phyloP scores from a whole-genome alignment of 1,140 invertebrate species.

The Caenorhabditis tropicalis region DNA sequence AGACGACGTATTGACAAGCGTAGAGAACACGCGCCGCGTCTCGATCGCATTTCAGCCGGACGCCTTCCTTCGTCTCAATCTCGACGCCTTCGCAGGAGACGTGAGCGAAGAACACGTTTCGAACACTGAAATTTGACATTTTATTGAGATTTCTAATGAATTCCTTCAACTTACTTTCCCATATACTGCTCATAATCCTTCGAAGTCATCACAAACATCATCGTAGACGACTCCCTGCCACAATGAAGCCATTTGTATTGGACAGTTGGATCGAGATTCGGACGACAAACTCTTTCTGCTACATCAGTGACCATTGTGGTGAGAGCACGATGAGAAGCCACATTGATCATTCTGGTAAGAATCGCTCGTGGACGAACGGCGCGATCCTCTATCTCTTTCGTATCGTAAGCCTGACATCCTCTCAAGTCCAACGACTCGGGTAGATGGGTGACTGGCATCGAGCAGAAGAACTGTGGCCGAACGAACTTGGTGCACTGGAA shows the following conservation, averaged over 20 bases:
- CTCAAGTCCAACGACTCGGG: constrained; percentile 40
- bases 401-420: constrained; percentile 10
- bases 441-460: constrained; percentile 45
- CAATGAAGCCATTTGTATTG: constrained; percentile 1
- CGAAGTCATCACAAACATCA: neutral
- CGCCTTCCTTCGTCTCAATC: neutral
- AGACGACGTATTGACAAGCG: neutral
- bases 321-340: constrained; percentile 14
- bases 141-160: neutral
- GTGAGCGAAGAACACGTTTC: neutral
- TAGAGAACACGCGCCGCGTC: neutral
- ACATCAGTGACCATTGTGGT: neutral
- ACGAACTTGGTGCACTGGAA: constrained; percentile 39
- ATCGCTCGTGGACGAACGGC: neutral
- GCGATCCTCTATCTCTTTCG: constrained; percentile 15
- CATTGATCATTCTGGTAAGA: neutral
- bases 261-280: neutral
- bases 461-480: constrained; percentile 49
- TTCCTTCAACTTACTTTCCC: neutral
- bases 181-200: neutral
- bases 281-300: neutral
- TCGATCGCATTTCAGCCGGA: neutral
- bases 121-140: neutral
- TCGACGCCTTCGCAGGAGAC: neutral
- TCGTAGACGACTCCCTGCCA: neutral